Percentiles rank a stretch among this genome's conserved stretches.
Evolutionary conservation across 2,888 invertebrate species (phyloP).

Genomic region (Archips xylosteana): DNA sequence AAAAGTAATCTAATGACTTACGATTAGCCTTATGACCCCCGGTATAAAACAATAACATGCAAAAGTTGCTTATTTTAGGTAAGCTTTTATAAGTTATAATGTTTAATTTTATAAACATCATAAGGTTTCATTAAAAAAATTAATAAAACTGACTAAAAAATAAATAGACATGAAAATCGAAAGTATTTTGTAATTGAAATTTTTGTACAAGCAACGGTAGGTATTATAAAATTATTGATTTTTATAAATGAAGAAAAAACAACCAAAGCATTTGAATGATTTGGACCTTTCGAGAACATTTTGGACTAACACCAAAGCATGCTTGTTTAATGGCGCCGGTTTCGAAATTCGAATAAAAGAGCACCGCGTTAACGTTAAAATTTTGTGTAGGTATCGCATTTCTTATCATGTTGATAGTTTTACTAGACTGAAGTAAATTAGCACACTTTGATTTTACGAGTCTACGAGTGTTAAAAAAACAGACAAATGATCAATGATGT

Average conservation of each 20-base stretch:
- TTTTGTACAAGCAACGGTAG: not conserved
- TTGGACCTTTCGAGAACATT: not conserved
- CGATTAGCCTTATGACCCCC: slow-evolving; percentile 8
- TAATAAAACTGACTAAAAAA: not conserved
- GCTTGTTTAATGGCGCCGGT: not conserved
- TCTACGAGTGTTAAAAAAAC: not conserved
- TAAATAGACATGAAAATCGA: not conserved
- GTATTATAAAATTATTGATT: not conserved
- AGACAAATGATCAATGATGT: not conserved
- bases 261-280: not conserved
- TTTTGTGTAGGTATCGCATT: not conserved
- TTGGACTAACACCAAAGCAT: not conserved
- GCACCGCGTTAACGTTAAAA: not conserved
- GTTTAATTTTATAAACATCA: slow-evolving; percentile 56
- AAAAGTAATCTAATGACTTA: not conserved
- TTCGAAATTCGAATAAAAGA: not conserved
- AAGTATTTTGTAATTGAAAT: not conserved
- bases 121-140: not conserved
- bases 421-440: not conserved
- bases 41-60: not conserved
- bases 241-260: not conserved
- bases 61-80: slow-evolving; percentile 45
- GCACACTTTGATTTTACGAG: slow-evolving; percentile 10
- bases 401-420: not conserved
- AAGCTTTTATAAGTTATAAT: slow-evolving; percentile 49